Conservation (phyloP, 2,797 vertebrate species). For the Todus mexicanus region DNA sequence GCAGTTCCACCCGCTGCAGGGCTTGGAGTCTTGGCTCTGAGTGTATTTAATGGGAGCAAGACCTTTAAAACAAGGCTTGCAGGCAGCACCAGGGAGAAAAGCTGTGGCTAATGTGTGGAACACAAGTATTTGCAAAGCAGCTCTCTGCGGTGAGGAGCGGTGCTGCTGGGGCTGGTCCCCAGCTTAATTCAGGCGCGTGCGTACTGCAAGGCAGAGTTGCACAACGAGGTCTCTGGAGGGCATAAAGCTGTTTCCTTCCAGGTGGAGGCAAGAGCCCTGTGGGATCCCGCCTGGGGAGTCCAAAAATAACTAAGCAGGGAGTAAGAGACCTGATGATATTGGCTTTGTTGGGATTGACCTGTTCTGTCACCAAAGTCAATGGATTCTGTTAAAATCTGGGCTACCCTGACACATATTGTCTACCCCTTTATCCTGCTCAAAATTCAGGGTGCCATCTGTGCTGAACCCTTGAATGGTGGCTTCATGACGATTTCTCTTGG, state of each 20-base stretch:
- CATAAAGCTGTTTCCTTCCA: neutral
- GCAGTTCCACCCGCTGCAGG: neutral
- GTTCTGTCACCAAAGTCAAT: neutral
- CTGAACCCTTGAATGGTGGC: neutral
- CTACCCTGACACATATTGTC: neutral
- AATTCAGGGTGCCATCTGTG: neutral
- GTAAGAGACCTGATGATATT: neutral
- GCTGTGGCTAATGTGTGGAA: neutral
- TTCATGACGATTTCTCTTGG: neutral
- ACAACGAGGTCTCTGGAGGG: neutral
- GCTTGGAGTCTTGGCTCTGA: slow-evolving; percentile 35
- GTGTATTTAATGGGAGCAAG: neutral
- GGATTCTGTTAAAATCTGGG: neutral
- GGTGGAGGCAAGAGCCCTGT: neutral
- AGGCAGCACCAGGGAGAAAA: neutral
- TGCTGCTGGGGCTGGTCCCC: neutral
- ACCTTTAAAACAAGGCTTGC: neutral
- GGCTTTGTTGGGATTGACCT: neutral
- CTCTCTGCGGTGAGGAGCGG: neutral
- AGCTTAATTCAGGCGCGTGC: neutral
- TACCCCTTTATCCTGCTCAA: neutral
- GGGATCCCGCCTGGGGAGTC: neutral
- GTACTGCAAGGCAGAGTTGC: neutral
- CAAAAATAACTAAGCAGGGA: neutral
- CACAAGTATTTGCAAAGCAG: slow-evolving; percentile 34